Percentiles rank a stretch among this genome's conserved stretches.
These are phyloP conservation scores for Clostera curtula DNA, from an alignment of 2,888 invertebrate species.

Conservation along the genomic window DNA sequence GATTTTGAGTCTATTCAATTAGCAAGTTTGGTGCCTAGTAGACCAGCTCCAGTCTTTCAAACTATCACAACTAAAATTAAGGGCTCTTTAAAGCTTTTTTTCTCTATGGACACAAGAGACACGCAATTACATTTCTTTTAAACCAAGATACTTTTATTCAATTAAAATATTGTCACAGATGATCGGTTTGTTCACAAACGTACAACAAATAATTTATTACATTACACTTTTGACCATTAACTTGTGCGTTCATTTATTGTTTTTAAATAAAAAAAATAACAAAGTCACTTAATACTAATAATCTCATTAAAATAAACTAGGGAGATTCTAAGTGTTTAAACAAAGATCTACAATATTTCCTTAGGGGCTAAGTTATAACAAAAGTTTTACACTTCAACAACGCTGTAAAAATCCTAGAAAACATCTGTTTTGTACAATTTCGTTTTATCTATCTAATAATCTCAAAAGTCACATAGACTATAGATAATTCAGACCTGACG, in stretches of 20 bases:
- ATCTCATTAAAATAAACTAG: conserved; percentile 64
- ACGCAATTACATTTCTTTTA: conserved; percentile 19
- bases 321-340: conserved; percentile 53
- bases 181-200: conserved; percentile 41
- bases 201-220: conserved; percentile 71
- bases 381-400: conserved; percentile 39
- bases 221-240: conserved; percentile 43
- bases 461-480: conserved; percentile 43
- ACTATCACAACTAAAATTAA: no score
- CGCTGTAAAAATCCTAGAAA: conserved; percentile 58
- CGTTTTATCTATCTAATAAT: conserved; percentile 46
- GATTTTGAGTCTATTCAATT: no score
- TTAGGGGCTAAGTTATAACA: conserved; percentile 20
- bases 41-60: no score
- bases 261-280: conserved; percentile 56
- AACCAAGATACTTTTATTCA: conserved; percentile 57
- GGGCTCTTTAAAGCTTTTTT: no score
- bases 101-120: conserved; percentile 13
- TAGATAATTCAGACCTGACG: conserved; percentile 17
- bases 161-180: conserved; percentile 60
- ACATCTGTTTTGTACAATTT: conserved; percentile 52
- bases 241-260: conserved; percentile 48
- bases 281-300: conserved; percentile 55
- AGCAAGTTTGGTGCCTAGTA: no score
- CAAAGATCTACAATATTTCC: conserved; percentile 35